phyloP scores from a whole-genome alignment of 2,113 vertebrate genomes.

The Hippocampus barbouri region DNA sequence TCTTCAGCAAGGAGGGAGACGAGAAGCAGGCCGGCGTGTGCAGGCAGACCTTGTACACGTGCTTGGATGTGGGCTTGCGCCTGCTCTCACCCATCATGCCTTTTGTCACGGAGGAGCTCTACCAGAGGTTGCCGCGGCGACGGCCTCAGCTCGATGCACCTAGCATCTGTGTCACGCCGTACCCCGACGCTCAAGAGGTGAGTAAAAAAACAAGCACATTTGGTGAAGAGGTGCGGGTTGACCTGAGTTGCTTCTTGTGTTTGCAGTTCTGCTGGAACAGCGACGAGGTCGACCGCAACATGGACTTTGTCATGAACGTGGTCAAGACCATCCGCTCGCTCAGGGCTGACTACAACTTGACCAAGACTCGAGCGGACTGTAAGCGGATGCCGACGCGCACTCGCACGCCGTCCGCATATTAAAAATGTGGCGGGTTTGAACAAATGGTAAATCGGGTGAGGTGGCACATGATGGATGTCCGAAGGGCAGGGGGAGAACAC shows the following conservation, averaged over 20 bases:
- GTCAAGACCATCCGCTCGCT: slow-evolving; percentile 81
- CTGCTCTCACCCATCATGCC: slow-evolving; percentile 88
- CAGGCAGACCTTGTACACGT: slow-evolving; percentile 84
- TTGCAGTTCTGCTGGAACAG: slow-evolving; percentile 81
- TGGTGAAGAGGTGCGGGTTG: neutral
- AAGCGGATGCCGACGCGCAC: slow-evolving; percentile 43
- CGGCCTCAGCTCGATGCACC: slow-evolving; percentile 62
- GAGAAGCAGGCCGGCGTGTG: slow-evolving; percentile 61
- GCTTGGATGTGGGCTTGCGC: slow-evolving; percentile 80
- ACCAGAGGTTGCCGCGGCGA: slow-evolving; percentile 81
- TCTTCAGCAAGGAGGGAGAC: slow-evolving; percentile 68
- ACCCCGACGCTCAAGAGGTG: slow-evolving; percentile 79
- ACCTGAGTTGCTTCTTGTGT: neutral
- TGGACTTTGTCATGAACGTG: slow-evolving; percentile 80
- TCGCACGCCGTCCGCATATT: no score
- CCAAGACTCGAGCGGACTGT: slow-evolving; percentile 85
- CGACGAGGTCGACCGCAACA: slow-evolving; percentile 72
- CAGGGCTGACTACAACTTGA: slow-evolving; percentile 86
- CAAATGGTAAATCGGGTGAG: no score
- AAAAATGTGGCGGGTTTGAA: no score
- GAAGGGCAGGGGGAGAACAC: no score
- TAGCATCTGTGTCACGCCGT: slow-evolving; percentile 78
- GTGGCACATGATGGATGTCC: no score
- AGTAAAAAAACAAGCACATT: slow-evolving; percentile 48
- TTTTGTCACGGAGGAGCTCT: slow-evolving; percentile 85